These are phyloP conservation scores for Carassius auratus DNA, from an alignment of 2,113 vertebrate species.

Conservation along the genomic window DNA sequence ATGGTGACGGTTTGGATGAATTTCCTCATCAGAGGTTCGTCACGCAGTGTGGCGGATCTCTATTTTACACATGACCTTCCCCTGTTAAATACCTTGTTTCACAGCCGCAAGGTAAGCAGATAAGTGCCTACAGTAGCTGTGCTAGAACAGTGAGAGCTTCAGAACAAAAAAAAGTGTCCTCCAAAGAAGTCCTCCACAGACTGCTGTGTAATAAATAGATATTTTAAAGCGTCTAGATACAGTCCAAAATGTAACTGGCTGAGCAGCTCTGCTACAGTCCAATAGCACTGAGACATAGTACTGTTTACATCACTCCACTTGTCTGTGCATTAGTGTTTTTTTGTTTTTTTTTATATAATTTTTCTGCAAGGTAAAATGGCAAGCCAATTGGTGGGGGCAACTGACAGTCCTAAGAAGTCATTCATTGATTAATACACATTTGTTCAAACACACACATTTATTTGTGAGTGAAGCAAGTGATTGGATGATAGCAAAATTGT, in stretches of 20 bases:
- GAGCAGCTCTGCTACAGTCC: background rate
- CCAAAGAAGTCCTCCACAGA: slow-evolving; percentile 22
- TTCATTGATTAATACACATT: background rate
- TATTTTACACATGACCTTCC: slow-evolving; percentile 75
- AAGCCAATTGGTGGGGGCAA: background rate
- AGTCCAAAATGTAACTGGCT: background rate
- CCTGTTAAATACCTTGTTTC: slow-evolving; percentile 72
- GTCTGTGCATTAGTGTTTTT: background rate
- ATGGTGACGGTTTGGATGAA: slow-evolving; percentile 69
- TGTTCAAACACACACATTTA: background rate
- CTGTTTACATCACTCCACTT: background rate
- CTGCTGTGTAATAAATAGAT: background rate
- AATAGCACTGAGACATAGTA: background rate
- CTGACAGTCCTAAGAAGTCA: background rate
- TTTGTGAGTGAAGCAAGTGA: background rate
- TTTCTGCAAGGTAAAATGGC: background rate
- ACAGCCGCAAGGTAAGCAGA: slow-evolving; percentile 63
- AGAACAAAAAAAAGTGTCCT: slow-evolving; percentile 10
- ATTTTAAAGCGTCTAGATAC: background rate
- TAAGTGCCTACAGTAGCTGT: slow-evolving; percentile 54
- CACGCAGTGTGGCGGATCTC: slow-evolving; percentile 65
- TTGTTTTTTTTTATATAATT: background rate
- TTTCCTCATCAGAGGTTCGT: slow-evolving; percentile 72
- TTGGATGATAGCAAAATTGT: background rate
- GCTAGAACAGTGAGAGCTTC: slow-evolving; percentile 40